These are phyloP conservation scores for Philonicus albiceps DNA, from an alignment of 2,888 invertebrate genomes.

Conservation along the genomic window DNA sequence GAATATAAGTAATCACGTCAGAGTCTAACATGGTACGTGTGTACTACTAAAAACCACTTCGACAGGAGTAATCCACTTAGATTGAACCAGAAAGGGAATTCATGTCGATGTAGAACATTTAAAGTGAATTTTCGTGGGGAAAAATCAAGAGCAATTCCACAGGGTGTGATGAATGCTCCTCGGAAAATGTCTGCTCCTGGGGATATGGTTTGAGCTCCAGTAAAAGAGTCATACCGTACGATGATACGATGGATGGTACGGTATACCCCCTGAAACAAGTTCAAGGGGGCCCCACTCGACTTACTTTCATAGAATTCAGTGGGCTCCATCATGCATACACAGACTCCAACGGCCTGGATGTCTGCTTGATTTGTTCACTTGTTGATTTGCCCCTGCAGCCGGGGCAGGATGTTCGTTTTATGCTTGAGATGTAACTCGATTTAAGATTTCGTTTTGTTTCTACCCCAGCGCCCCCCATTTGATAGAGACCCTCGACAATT, in stretches of 20 bases:
- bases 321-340: not conserved
- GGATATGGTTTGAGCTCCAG: not conserved
- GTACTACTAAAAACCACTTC: slow-evolving; percentile 4
- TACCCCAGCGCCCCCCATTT: not conserved
- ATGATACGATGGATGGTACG: not conserved
- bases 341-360: slow-evolving; percentile 7
- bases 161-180: slow-evolving; percentile 16
- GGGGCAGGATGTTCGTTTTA: slow-evolving; percentile 28
- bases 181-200: not conserved
- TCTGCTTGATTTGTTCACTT: slow-evolving; percentile 35
- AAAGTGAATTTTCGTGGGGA: slow-evolving; percentile 20
- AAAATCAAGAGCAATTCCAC: slow-evolving; percentile 5
- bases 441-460: slow-evolving; percentile 26
- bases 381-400: slow-evolving; percentile 12
- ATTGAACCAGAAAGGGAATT: slow-evolving; percentile 26
- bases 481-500: not conserved
- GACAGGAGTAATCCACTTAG: slow-evolving; percentile 24
- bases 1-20: slow-evolving; percentile 9
- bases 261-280: not conserved
- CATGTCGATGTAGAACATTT: slow-evolving; percentile 16
- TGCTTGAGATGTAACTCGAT: slow-evolving; percentile 31
- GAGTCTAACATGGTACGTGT: slow-evolving; percentile 10
- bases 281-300: not conserved
- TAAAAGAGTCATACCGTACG: not conserved
- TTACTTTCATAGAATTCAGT: not conserved